Base-by-base conservation (phyloP, 2,888 invertebrate genomes). In the Lutraria lutraria region DNA sequence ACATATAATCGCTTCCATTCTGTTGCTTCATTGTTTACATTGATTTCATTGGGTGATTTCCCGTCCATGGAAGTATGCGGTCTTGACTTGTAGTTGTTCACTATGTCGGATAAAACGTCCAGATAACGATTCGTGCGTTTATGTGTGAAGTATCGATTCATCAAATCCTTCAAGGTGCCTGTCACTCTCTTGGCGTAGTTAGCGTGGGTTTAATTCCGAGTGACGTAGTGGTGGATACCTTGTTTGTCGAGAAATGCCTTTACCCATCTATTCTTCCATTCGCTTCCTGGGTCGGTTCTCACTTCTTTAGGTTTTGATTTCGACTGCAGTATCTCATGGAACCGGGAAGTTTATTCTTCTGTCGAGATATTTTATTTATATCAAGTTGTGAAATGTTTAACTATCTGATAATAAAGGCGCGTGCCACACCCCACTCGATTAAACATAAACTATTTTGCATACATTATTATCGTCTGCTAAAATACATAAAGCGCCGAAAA, bases 101-200 rank as follows among this genome's bases (percentile, higher is more conserved):
- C 86, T 31, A 88, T 86, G 21, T 90, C 84, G 25, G 60, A 31
- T 54, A 86, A 52, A 21, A 88, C 43, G n/a, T 90, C 76, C 15
- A 88, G 21, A 63, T 90, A 88, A 63, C 68, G 80, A 34, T 87
- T 86, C 0, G 82, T 88, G 19, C 87, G 82, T 54, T 90, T 79
- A 79, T 88, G 90, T 6, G 85, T 88, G 63, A 88, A 90, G 31
- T 81, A 88, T 63, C 86, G 52, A 52, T 86, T 88, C 88, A 90
- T 88, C 76, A 86, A 72, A 3, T 56, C 84, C 53, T 87, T 87
- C 34, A 88, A 25, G 8, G 90, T 88, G 34, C 90, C 29, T n/a
- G 83, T 86, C 19, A 87, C 63, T 56, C 88, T 88, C 80, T 90
- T 86, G 13, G 88, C 76, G 53, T 88, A 90, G 63, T 90, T 90